Percentiles rank a stretch among this genome's conserved stretches.
phyloP scores from a whole-genome alignment of 1,140 invertebrate species.

The Heliconius congener region DNA sequence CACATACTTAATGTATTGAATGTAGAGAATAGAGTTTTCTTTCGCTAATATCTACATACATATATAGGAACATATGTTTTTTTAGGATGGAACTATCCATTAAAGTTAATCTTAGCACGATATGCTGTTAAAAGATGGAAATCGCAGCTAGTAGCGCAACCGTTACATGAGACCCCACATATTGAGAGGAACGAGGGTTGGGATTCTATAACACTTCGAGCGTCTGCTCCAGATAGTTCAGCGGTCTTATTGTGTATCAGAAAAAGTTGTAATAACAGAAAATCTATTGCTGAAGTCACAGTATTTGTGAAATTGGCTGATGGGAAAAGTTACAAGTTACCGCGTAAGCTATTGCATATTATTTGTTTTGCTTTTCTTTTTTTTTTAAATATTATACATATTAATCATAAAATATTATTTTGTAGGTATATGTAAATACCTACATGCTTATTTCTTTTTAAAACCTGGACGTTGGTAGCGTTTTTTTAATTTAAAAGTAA shows the following conservation, averaged over 20 bases:
- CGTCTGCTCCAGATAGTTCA: constrained; percentile 70
- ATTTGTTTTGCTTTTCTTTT: no score
- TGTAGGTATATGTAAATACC: no score
- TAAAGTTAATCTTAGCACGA: constrained; percentile 63
- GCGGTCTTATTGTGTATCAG: constrained; percentile 71
- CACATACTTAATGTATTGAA: no score
- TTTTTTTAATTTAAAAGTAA: no score
- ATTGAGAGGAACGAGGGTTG: constrained; percentile 51
- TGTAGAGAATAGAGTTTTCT: no score
- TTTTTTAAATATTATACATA: no score
- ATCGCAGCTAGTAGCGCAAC: constrained; percentile 33
- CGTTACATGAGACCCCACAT: constrained; percentile 48
- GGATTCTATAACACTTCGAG: constrained; percentile 66
- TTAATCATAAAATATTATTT: no score
- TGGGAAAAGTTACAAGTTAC: constrained; percentile 77
- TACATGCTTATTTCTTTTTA: no score
- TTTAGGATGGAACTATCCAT: constrained; percentile 73
- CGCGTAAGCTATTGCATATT: constrained; percentile 64
- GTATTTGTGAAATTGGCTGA: constrained; percentile 75
- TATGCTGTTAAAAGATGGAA: constrained; percentile 69
- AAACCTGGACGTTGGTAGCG: no score
- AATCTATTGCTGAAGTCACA: constrained; percentile 68
- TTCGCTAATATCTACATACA: no score
- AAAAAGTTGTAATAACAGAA: constrained; percentile 50
- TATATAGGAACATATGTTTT: not conserved